Base-by-base conservation (phyloP, 2,888 invertebrate species). In the Papilio gigon region DNA sequence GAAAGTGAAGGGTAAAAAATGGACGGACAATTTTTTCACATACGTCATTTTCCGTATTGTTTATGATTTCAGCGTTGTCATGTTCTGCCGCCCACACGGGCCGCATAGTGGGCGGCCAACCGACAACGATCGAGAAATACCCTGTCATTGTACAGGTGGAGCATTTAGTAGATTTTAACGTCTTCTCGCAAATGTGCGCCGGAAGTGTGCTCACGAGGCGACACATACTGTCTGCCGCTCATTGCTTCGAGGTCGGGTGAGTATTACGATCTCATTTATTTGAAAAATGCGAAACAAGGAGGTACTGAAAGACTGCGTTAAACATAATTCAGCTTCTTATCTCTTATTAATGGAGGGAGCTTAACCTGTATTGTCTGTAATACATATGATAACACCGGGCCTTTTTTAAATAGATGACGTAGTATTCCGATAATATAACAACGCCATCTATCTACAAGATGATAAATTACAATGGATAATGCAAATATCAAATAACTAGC, bases 91-190 rank as follows among this genome's bases (percentile, higher is more conserved):
- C 71, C 44, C 65, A 68, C 63, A 60, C n/a, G 68, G 60, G 25
- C 44, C 70, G 76, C 56, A 72, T 76, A 35, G 79, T 84, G 0
- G 84, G 83, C 0, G 84, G 84, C 0, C 17, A 64, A 0, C 71
- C 76, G 0, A 78, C 82, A 5, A 76, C 77, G 22, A 76, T 85
- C n/a, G 79, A 81, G 1, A 42, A 71, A 1, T 80, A 76, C 66
- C 84, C 86, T 0, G 74, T 73, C 37, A 74, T 83, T 0, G 83
- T 80, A 0, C 83, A 84, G 67, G 77, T 84, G n/a, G 85, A 86
- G 17, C 71, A 65, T 56, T 12, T 68, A 9, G 12, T 60, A 53
- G 71, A 59, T 12, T 68, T 8, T 0, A 70, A 74, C 8, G 47
- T 74, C 20, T 87, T 86, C 86, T 37, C 73, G 1, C 85, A 84